Conservation (phyloP, 2,797 vertebrate species). For the Passerculus sandwichensis region DNA sequence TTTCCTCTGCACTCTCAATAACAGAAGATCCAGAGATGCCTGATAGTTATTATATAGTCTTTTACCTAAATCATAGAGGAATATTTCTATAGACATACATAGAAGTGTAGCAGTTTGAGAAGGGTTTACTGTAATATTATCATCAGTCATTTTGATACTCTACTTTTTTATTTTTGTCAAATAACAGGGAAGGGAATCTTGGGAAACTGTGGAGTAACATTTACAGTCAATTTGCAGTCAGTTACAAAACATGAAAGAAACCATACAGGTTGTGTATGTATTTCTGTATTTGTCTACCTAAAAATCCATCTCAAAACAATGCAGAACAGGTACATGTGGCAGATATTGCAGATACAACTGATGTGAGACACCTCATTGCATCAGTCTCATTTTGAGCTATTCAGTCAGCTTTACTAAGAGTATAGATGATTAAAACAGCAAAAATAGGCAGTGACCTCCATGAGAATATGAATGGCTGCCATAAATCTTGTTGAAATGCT, state of each 20-base stretch:
- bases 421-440: not conserved
- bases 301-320: not conserved
- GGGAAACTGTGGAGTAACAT: not conserved
- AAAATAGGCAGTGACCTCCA: not conserved
- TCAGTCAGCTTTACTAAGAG: not conserved
- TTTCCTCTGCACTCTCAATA: not conserved
- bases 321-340: not conserved
- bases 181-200: not conserved
- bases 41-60: not conserved
- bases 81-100: not conserved
- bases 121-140: not conserved
- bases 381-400: not conserved
- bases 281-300: not conserved
- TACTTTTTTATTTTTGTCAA: not conserved
- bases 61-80: not conserved
- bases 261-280: rapidly evolving
- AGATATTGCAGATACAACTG: not conserved
- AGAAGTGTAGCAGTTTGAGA: not conserved
- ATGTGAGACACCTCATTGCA: not conserved
- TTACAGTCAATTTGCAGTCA: not conserved
- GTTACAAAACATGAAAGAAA: not conserved
- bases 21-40: not conserved
- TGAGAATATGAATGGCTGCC: not conserved
- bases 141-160: not conserved
- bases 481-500: not conserved